These are phyloP conservation scores for Coracopsis vasa DNA, from an alignment of 2,113 vertebrate genomes.

Conservation along the genomic window DNA sequence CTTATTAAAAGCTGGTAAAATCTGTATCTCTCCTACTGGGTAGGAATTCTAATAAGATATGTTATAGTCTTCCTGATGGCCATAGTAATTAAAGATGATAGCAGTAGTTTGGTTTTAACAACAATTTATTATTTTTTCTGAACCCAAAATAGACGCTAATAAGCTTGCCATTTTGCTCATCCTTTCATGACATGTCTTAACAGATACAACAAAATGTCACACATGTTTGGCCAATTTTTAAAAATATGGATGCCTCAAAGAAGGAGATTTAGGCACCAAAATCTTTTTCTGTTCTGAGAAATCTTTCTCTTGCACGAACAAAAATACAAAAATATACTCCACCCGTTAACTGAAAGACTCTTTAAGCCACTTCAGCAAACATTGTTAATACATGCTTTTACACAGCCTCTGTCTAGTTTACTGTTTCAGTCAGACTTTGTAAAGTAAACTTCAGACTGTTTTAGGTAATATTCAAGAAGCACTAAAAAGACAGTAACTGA, in stretches of 20 bases:
- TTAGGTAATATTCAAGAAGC: not conserved
- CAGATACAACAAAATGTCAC: not conserved
- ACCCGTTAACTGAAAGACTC: not conserved
- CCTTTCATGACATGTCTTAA: not conserved
- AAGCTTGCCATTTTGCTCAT: not conserved
- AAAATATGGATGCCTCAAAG: not conserved
- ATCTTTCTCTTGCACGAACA: not conserved
- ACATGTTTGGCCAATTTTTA: not conserved
- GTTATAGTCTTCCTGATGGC: not conserved
- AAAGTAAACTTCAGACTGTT: not conserved
- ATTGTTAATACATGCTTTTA: not conserved
- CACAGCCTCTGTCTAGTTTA: not conserved
- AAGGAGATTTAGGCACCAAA: not conserved
- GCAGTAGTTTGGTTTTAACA: not conserved
- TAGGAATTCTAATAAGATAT: not conserved
- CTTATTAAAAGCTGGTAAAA: not conserved
- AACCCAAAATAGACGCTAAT: not conserved
- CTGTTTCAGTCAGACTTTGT: not conserved
- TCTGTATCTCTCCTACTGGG: not conserved
- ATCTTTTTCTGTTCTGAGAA: not conserved
- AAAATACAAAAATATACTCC: not conserved
- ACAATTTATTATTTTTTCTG: not conserved
- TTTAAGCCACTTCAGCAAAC: not conserved
- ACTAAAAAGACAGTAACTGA: not conserved
- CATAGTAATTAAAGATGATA: not conserved